These are phyloP conservation scores for Eupsilia transversa DNA, from an alignment of 2,888 invertebrate species.

Conservation along the genomic window DNA sequence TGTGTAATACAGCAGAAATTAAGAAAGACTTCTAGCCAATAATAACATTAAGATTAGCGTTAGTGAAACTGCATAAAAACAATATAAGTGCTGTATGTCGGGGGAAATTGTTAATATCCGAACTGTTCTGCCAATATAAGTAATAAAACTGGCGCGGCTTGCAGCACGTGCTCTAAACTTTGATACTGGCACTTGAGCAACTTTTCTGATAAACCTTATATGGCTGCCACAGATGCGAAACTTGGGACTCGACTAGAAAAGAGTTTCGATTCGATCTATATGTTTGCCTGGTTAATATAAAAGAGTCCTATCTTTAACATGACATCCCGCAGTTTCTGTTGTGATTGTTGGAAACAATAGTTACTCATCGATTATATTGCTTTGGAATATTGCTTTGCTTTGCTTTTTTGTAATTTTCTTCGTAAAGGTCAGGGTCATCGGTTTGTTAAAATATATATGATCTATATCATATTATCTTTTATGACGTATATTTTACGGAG, in stretches of 20 bases:
- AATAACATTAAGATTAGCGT: background rate
- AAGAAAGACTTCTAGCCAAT: background rate
- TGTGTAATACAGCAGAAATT: background rate
- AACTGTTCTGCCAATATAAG: constrained; percentile 34
- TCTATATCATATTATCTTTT: too few species aligned
- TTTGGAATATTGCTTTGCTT: background rate
- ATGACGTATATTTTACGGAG: too few species aligned
- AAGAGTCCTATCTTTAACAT: background rate
- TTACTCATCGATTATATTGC: background rate
- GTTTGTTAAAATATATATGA: too few species aligned
- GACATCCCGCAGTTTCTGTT: background rate
- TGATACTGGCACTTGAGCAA: constrained; percentile 27
- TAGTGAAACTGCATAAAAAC: background rate
- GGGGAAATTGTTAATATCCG: constrained; percentile 32
- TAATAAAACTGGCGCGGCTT: constrained; percentile 38
- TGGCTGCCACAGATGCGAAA: constrained; percentile 24
- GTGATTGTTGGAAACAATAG: background rate
- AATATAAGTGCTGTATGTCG: background rate
- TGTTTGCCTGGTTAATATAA: background rate
- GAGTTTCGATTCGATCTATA: background rate
- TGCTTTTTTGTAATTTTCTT: too few species aligned
- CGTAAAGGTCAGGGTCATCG: too few species aligned
- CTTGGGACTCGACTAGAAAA: background rate
- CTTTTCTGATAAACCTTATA: constrained; percentile 43
- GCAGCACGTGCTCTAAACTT: constrained; percentile 50